Percentiles rank a stretch among this genome's conserved stretches.
Evolutionary conservation across 2,797 vertebrate species (phyloP).

Genomic region (Phrynocephalus vlangalii): DNA sequence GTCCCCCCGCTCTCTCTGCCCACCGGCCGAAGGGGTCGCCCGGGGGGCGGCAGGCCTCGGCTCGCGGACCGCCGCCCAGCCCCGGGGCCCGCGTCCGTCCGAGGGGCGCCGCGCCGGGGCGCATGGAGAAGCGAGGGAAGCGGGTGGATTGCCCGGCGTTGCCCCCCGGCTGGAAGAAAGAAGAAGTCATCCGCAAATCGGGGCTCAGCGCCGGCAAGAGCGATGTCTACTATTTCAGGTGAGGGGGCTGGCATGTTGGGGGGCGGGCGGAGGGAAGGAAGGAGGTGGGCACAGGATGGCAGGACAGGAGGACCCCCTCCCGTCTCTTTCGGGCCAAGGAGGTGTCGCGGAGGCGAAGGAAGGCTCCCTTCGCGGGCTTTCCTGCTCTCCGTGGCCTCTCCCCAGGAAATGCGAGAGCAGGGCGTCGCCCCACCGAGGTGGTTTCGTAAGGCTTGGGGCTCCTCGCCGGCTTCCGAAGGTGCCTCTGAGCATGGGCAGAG

Average conservation of each 20-base stretch:
- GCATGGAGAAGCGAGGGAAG: conserved; percentile 88
- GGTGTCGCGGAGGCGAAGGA: too few species aligned
- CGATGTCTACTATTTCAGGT: conserved; percentile 92
- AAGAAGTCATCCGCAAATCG: conserved; percentile 97
- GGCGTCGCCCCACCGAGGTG: background rate
- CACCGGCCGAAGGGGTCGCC: conserved; percentile 40
- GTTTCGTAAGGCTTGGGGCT: background rate
- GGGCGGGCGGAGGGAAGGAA: too few species aligned
- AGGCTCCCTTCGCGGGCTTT: too few species aligned
- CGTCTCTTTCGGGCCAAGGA: too few species aligned
- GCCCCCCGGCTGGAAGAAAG: conserved; percentile 95
- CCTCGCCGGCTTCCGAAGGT: too few species aligned
- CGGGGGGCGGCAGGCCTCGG: conserved; percentile 57
- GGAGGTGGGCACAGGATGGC: too few species aligned
- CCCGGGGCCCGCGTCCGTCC: background rate
- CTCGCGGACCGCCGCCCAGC: conserved; percentile 47
- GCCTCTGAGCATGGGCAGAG: conserved; percentile 24
- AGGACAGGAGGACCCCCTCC: too few species aligned
- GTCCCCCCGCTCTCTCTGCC: conserved; percentile 18
- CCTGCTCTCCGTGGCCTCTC: too few species aligned
- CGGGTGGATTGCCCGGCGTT: conserved; percentile 91
- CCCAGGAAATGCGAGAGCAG: too few species aligned
- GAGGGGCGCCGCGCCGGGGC: conserved; percentile 53
- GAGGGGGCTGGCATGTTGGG: conserved; percentile 1
- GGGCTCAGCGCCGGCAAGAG: conserved; percentile 93